Conservation (phyloP, 2,113 vertebrate species). For the Centropus bengalensis region DNA sequence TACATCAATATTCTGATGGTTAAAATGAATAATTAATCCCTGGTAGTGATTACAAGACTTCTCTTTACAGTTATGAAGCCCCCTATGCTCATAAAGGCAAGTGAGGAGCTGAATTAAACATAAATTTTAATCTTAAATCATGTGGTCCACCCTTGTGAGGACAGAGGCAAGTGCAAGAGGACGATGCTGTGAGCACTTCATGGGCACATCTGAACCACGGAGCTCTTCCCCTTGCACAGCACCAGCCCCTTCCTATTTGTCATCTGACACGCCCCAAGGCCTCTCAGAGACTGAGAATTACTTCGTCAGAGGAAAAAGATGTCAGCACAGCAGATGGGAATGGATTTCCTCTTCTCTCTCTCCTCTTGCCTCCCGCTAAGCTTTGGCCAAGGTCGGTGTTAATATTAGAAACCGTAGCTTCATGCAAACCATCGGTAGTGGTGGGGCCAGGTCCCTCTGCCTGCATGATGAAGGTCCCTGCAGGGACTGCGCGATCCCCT, state of each 20-base stretch:
- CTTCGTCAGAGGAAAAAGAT: neutral
- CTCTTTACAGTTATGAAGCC: neutral
- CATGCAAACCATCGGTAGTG: neutral
- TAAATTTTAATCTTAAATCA: neutral
- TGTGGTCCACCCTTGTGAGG: neutral
- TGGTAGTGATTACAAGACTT: neutral
- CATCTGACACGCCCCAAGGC: neutral
- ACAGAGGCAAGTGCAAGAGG: neutral
- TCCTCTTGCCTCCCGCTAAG: neutral
- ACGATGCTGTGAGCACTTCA: neutral
- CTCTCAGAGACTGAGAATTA: neutral
- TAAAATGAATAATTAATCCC: neutral
- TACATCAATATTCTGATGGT: neutral
- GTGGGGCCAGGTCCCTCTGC: neutral
- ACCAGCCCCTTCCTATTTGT: neutral
- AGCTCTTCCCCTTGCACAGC: neutral
- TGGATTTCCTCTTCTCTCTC: neutral
- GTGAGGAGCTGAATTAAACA: neutral
- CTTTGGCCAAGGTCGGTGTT: neutral
- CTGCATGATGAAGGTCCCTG: fast-evolving
- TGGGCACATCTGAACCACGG: neutral
- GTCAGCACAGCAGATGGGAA: neutral
- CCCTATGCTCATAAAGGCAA: neutral
- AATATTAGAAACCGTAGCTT: neutral
- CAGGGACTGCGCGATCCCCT: neutral